Evolutionary conservation across 2,113 vertebrate species (phyloP).

Genomic region (Phalacrocorax carbo): DNA sequence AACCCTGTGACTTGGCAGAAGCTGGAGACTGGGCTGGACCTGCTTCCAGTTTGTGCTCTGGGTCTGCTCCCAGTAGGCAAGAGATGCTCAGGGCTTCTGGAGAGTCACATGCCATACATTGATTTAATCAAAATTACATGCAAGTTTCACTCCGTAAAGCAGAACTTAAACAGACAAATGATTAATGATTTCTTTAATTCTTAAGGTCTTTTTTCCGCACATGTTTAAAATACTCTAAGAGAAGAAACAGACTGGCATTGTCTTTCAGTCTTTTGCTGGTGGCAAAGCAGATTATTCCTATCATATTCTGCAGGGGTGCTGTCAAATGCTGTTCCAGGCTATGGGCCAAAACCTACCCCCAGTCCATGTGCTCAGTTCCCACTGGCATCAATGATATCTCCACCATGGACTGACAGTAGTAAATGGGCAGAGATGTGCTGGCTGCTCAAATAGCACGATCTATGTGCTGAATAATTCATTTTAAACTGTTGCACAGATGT

Average conservation of each 20-base stretch:
- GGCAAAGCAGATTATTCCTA: conserved; percentile 39
- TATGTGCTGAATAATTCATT: conserved; percentile 68
- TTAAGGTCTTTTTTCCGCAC: neutral
- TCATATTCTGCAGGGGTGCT: conserved; percentile 50
- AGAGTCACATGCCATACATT: neutral
- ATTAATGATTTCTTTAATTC: neutral
- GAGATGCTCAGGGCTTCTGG: neutral
- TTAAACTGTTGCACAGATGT: conserved; percentile 68
- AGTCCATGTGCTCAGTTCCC: conserved; percentile 48
- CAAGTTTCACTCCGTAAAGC: neutral
- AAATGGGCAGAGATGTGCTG: conserved; percentile 58
- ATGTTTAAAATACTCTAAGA: neutral
- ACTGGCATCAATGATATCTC: conserved; percentile 41
- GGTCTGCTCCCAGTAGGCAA: neutral
- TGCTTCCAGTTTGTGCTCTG: neutral
- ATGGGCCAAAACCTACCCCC: conserved; percentile 56
- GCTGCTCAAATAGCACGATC: conserved; percentile 45
- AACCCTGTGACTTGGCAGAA: neutral
- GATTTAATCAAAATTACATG: neutral
- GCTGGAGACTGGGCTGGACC: neutral
- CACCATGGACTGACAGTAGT: conserved; percentile 27
- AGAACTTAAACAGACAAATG: neutral
- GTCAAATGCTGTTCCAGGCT: conserved; percentile 56
- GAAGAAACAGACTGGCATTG: neutral
- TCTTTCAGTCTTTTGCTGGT: neutral